Conservation (phyloP, 2,888 invertebrate genomes). For the Trachelus iudaicus region DNA sequence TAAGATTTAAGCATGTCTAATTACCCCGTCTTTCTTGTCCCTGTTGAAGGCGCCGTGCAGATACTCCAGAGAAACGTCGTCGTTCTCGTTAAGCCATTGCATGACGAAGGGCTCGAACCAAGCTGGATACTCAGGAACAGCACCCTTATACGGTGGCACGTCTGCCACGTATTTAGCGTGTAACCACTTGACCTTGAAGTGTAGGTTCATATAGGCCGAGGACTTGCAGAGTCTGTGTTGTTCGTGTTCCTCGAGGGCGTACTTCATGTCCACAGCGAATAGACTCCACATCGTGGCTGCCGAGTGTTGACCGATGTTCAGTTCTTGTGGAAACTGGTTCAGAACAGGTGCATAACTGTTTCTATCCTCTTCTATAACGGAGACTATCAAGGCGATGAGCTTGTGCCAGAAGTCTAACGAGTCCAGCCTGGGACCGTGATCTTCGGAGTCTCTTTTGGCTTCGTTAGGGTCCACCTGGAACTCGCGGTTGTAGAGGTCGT, state of each 20-base stretch:
- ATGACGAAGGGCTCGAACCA: constrained; percentile 99
- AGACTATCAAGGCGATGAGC: constrained; percentile 94
- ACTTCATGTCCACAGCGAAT: constrained; percentile 97
- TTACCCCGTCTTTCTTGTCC: constrained; percentile 94
- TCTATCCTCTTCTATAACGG: constrained; percentile 98
- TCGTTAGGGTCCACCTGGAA: constrained; percentile 93
- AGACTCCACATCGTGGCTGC: constrained; percentile 98
- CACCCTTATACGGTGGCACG: constrained; percentile 95
- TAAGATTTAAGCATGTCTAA: constrained; percentile 41
- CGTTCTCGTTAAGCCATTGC: constrained; percentile 99
- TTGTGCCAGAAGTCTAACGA: constrained; percentile 99
- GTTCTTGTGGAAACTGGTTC: constrained; percentile 98
- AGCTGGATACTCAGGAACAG: constrained; percentile 98
- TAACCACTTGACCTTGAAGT: constrained; percentile 99
- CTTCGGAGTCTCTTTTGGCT: constrained; percentile 87
- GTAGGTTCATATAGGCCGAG: constrained; percentile 99
- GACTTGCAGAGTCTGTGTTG: constrained; percentile 95
- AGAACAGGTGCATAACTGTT: constrained; percentile 98
- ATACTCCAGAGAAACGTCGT: constrained; percentile 98
- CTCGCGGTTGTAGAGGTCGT: constrained; percentile 94
- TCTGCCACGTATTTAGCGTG: constrained; percentile 98
- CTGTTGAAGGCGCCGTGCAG: constrained; percentile 98
- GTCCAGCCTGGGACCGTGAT: constrained; percentile 86
- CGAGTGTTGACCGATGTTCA: constrained; percentile 97
- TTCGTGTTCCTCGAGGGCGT: constrained; percentile 98